Percentiles rank a stretch among this genome's conserved stretches.
These are phyloP conservation scores for Drosophila eohydei DNA, from an alignment of 2,888 invertebrate genomes.

Conservation along the genomic window DNA sequence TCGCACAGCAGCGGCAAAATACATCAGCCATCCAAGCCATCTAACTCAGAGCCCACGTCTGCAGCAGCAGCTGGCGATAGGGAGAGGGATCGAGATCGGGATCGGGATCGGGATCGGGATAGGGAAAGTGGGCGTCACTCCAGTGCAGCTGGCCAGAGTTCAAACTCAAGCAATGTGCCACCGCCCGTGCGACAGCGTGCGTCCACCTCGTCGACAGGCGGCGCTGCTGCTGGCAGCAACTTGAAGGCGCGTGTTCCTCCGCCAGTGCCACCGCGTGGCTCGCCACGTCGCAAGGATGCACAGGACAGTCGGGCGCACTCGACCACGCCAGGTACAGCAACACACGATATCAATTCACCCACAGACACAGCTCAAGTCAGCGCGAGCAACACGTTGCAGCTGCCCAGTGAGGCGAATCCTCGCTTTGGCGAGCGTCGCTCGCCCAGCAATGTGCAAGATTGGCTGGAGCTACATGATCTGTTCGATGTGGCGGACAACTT, in stretches of 20 bases:
- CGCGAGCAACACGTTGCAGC: slow-evolving; percentile 51
- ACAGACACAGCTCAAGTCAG: slow-evolving; percentile 14
- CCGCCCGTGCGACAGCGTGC: slow-evolving; percentile 75
- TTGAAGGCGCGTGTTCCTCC: slow-evolving; percentile 92
- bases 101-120: slow-evolving; percentile 27
- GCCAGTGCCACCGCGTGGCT: slow-evolving; percentile 94
- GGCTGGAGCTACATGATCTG: slow-evolving; percentile 83
- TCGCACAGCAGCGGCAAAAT: slow-evolving; percentile 73
- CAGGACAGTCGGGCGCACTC: slow-evolving; percentile 62
- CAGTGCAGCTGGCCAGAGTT: slow-evolving; percentile 17
- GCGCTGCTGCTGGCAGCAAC: slow-evolving; percentile 62
- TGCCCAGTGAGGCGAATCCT: slow-evolving; percentile 71
- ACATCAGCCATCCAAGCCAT: slow-evolving; percentile 63
- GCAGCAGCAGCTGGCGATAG: slow-evolving; percentile 79
- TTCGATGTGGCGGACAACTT: slow-evolving; percentile 63
- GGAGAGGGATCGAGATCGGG: slow-evolving; percentile 32
- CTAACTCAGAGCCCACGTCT: slow-evolving; percentile 49
- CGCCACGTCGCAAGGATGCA: slow-evolving; percentile 87
- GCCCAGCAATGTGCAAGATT: slow-evolving; percentile 84
- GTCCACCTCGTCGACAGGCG: slow-evolving; percentile 86
- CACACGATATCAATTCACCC: slow-evolving; percentile 39
- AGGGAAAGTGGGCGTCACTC: slow-evolving; percentile 50
- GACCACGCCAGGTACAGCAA: slow-evolving; percentile 78
- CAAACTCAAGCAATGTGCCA: slow-evolving; percentile 48
- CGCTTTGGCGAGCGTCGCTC: slow-evolving; percentile 84